Percentiles rank a stretch among this genome's conserved stretches.
phyloP scores from a whole-genome alignment of 1,140 invertebrate genomes.

The Gonatopus flavifemur region DNA sequence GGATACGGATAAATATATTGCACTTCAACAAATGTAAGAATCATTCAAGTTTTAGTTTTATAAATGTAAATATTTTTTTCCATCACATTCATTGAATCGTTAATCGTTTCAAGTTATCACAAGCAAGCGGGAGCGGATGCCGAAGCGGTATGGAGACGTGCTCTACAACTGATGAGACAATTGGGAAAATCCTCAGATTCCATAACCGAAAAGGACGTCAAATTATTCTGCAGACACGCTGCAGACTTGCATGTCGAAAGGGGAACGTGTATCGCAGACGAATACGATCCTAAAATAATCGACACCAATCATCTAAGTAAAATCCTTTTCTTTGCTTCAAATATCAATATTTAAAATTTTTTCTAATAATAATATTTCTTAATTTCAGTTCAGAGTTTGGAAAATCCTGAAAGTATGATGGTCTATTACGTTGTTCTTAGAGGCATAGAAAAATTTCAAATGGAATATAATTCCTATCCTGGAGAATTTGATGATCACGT shows the following conservation, averaged over 20 bases:
- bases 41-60: constrained; percentile 7
- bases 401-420: constrained; percentile 82
- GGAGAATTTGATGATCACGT: constrained; percentile 86
- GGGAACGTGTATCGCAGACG: constrained; percentile 78
- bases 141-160: constrained; percentile 77
- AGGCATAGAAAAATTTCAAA: constrained; percentile 86
- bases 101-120: constrained; percentile 65
- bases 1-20: constrained; percentile 89
- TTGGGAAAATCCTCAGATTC: constrained; percentile 71
- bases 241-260: constrained; percentile 76
- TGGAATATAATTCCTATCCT: constrained; percentile 87
- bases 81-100: not conserved
- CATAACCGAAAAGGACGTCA: constrained; percentile 78
- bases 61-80: not conserved
- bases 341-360: not conserved
- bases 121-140: constrained; percentile 81
- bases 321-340: not conserved
- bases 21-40: constrained; percentile 81
- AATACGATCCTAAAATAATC: constrained; percentile 68
- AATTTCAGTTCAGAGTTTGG: constrained; percentile 62
- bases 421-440: constrained; percentile 90
- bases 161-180: constrained; percentile 77
- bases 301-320: constrained; percentile 63
- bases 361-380: constrained; percentile 10
- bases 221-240: constrained; percentile 83